Evolutionary conservation across 2,888 invertebrate species (phyloP).

Genomic region (Sturmia bella): DNA sequence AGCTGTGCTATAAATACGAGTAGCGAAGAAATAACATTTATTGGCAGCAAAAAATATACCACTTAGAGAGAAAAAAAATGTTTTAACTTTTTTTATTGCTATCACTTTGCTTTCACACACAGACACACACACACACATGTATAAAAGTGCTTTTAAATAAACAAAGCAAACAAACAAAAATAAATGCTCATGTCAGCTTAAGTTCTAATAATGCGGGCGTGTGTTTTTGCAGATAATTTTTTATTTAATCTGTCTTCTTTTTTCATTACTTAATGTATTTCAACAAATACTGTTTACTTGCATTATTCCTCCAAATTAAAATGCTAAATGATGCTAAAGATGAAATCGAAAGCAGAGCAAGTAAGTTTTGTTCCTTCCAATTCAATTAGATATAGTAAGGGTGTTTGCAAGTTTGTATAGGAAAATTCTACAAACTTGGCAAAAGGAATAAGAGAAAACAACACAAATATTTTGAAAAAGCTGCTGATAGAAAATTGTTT

Average conservation of each 20-base stretch:
- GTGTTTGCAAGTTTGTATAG: constrained; percentile 26
- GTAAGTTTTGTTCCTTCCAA: constrained; percentile 24
- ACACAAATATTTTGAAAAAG: constrained; percentile 3
- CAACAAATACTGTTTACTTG: background rate
- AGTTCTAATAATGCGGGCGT: constrained; percentile 68
- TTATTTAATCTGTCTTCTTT: constrained; percentile 8
- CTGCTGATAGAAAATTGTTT: constrained; percentile 34
- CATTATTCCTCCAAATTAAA: background rate
- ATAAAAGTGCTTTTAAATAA: constrained; percentile 14
- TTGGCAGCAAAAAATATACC: no score
- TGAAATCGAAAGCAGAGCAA: constrained; percentile 12
- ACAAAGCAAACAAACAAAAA: background rate
- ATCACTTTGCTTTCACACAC: no score
- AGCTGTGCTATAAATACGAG: no score
- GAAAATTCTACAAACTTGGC: constrained; percentile 25
- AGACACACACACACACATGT: background rate
- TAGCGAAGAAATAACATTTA: no score
- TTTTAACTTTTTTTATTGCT: background rate
- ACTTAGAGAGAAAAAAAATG: no score
- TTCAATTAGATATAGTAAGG: constrained; percentile 48
- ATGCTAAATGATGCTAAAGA: background rate
- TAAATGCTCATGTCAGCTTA: constrained; percentile 65
- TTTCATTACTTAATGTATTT: no score
- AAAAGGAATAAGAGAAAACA: constrained; percentile 10
- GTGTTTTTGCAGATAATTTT: constrained; percentile 42